Conservation (phyloP, 2,113 vertebrate genomes). For the Rhagologus leucostigma region DNA sequence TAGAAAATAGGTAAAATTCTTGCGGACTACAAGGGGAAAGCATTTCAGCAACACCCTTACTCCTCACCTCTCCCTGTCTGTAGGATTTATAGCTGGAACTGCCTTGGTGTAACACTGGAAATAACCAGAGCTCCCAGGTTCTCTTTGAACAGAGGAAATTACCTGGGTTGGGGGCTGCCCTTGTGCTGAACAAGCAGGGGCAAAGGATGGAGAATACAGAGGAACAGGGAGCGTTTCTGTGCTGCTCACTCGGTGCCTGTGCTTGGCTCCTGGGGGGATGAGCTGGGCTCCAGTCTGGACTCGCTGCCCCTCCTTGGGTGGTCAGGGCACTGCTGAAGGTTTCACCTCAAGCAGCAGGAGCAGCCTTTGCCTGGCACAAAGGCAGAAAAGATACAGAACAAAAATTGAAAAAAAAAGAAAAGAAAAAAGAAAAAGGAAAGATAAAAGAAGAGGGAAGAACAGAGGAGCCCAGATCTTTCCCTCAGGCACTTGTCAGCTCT, state of each 20-base stretch:
- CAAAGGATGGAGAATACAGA: not conserved
- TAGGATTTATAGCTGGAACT: not conserved
- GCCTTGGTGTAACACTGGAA: not conserved
- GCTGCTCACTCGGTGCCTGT: accelerated
- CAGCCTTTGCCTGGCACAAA: not conserved
- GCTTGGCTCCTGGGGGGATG: not conserved
- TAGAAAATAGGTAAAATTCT: not conserved
- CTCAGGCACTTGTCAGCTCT: not conserved
- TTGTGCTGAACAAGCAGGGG: not conserved
- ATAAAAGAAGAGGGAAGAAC: not conserved
- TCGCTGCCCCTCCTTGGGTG: not conserved
- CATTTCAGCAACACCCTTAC: accelerated
- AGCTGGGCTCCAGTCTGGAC: not conserved
- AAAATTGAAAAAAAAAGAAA: not conserved
- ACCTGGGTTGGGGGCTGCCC: not conserved
- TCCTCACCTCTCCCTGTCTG: not conserved
- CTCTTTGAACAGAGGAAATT: not conserved
- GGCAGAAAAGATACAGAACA: not conserved
- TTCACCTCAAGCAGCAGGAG: not conserved
- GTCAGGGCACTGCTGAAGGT: not conserved
- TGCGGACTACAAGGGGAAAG: not conserved
- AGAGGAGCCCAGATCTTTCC: not conserved
- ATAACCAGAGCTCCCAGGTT: not conserved
- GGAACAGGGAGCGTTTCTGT: accelerated
- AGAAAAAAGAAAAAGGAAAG: not conserved